Base-by-base conservation (phyloP, 2,797 vertebrate genomes). In the Eulemur mongoz region DNA sequence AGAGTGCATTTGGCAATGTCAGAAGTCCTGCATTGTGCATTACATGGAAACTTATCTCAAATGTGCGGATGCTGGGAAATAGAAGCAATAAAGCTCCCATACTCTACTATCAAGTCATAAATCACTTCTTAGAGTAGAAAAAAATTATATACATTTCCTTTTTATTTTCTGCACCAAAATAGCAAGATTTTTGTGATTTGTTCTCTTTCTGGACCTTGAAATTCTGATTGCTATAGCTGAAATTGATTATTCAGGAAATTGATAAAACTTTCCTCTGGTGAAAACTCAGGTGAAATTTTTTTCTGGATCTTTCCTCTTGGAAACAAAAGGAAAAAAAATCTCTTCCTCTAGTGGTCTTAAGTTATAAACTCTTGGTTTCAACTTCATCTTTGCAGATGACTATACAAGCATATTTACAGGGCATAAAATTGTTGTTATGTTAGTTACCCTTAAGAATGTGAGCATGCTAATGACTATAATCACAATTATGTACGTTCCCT, bases 71-170 rank as follows among this genome's bases (percentile, higher is more conserved):
- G 20, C 30, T 61, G 45, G 83, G 89, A 96, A 98, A 80, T 0
- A 0, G 84, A 18, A 97, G n/a, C 25, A 96, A 75, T 7, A 97
- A 92, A 73, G 20, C 12, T 93, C 18, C n/a, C 35, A 30, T 22
- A 88, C 48, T 95, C 54, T 61, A 0, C 89, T 90, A 92, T 83
- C 57, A 95, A 97, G 79, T 75, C 90, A 96, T 92, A 96, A 98
- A 97, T 96, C 84, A 96, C 67, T 95, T 86, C 76, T 94, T 93
- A 97, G 61, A 96, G 93, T 35, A 97, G 76, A 95, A 97, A 79
- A 97, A 70, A 89, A 38, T 45, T 65, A 91, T 9, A 82, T 7
- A 80, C 83, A 72, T 7, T 35, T 90, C 30, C 12, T 63, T 23
- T 4, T 61, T 63, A 80, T 97, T 96, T 95, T 88, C 73, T 89